Percentiles rank a stretch among this genome's conserved stretches.
Evolutionary conservation across 2,797 vertebrate species (phyloP).

Genomic region (Poecilia velifera): DNA sequence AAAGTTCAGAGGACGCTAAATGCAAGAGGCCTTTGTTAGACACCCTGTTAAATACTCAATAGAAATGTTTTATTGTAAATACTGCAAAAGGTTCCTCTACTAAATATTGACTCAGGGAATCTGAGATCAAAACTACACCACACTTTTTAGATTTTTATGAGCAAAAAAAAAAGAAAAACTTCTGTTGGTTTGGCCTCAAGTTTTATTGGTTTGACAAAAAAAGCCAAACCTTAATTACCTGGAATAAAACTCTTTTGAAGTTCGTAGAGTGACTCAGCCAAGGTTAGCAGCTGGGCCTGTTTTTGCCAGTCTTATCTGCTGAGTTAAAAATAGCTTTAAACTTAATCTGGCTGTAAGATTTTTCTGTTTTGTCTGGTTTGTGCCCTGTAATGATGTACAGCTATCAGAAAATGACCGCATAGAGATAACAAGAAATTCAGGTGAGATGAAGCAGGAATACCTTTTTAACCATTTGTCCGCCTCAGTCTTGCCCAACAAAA

Average conservation of each 20-base stretch:
- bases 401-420: not conserved
- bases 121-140: not conserved
- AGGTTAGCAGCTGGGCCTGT: not conserved
- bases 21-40: not conserved
- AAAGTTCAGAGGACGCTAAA: not conserved
- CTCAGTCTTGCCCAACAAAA: slow-evolving; percentile 2
- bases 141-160: not conserved
- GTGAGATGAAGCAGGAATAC: not conserved
- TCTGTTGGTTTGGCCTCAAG: no score
- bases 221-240: not conserved
- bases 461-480: not conserved
- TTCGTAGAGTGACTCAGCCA: not conserved
- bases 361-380: not conserved
- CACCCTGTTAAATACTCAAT: no score
- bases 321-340: not conserved
- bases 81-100: not conserved
- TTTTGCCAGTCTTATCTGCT: not conserved
- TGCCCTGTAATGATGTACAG: not conserved
- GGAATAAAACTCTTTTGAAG: not conserved
- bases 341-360: not conserved
- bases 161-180: not conserved
- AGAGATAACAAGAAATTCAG: not conserved
- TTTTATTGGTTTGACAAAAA: not conserved
- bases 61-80: not conserved
- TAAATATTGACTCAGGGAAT: not conserved